Evolutionary conservation across 2,113 vertebrate genomes (phyloP), one percentile per base, ranked within the genome.

Genomic region (Pithys albifrons): DNA sequence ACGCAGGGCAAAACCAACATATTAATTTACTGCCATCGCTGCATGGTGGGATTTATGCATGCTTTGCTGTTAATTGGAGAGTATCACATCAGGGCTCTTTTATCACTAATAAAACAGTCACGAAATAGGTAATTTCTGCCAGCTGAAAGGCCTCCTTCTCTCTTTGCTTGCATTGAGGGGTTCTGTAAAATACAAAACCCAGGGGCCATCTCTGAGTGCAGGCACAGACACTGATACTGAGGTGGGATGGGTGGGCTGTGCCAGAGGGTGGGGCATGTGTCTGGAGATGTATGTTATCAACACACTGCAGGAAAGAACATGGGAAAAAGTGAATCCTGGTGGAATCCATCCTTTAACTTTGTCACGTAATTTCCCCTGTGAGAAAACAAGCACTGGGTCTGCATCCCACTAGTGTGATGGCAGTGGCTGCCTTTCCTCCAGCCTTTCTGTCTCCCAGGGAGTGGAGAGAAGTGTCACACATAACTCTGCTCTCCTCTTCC

Each of bases 391-490:
- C 2, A 0, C 19, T 33, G 48, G 19, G 15, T 76, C 39, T 84
- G 62, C 23, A 29, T 33, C 54, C 62, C 58, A 18, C 10, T 33
- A 51, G 14, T 1, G 6, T 46, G 29, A 70, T 19, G 65, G 23
- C 71, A 79, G 66, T 0, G 4, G 58, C 79, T 49, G 29, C 70
- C 37, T 85, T 58, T 81, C 28, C 61, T 19, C 19, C 0, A 0
- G 46, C 1, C 55, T 58, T 78, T 82, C 59, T 2, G 3, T 39
- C 23, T 72, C 61, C 52, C 2, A 3, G 52, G 51, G 62, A 75
- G 39, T 0, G 0, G 31, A 39, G 49, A 58, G 67, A 91, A 89
- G 69, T 2, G 14, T 28, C 0, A 0, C 58, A 28, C 35, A 1
- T 37, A 62, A 17, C 41, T 80, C 45, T 2, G 25, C 49, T 73